These are phyloP conservation scores for Drosophila ambigua DNA, from an alignment of 1,140 invertebrate species.

Conservation along the genomic window DNA sequence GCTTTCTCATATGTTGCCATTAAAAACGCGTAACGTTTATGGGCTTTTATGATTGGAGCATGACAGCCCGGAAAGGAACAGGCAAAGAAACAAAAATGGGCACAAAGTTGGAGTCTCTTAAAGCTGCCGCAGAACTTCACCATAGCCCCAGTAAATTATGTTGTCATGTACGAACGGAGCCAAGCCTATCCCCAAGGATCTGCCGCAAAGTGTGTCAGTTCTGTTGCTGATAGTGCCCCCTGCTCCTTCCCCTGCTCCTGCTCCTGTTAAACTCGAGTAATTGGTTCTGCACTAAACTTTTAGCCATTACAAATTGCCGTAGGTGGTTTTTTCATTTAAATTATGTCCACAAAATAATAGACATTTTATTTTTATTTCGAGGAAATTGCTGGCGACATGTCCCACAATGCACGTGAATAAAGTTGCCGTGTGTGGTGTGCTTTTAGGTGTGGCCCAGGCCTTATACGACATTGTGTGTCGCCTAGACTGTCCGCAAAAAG, in stretches of 20 bases:
- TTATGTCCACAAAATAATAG: conserved; percentile 40
- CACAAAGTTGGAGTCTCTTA: conserved; percentile 32
- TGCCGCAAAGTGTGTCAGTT: conserved; percentile 64
- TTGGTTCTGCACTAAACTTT: conserved; percentile 44
- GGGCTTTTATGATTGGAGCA: conserved; percentile 66
- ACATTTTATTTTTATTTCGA: conserved; percentile 40
- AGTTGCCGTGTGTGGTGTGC: not conserved
- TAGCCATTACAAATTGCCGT: conserved; percentile 58
- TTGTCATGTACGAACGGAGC: conserved; percentile 65
- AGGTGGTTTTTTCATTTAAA: conserved; percentile 45
- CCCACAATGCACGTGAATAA: conserved; percentile 16
- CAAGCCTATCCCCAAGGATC: conserved; percentile 74
- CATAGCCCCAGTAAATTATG: conserved; percentile 56
- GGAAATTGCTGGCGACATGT: conserved; percentile 36
- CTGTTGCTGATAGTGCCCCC: conserved; percentile 46
- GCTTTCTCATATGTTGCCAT: conserved; percentile 50
- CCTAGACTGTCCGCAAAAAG: not conserved
- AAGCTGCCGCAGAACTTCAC: conserved; percentile 16
- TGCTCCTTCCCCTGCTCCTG: conserved; percentile 13
- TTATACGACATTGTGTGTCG: conserved; percentile 4
- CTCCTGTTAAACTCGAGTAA: conserved; percentile 22
- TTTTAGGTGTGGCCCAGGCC: conserved; percentile 20
- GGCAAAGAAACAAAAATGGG: not conserved
- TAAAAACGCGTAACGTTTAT: conserved; percentile 77
- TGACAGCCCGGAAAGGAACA: conserved; percentile 36